Evolutionary conservation across 2,888 invertebrate species (phyloP), one percentile per base, ranked within the genome.

Genomic region (Villa cingulata): DNA sequence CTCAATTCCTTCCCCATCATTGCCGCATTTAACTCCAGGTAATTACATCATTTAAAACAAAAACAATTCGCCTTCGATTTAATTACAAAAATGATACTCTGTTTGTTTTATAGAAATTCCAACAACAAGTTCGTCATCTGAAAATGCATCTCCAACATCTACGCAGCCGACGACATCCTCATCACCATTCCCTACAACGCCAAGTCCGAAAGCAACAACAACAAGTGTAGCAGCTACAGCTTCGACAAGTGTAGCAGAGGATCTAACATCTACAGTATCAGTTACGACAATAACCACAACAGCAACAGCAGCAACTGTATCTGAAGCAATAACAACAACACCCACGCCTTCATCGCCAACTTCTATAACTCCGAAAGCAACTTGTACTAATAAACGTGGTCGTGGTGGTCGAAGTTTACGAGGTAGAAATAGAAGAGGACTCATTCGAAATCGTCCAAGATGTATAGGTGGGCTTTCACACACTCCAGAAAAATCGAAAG

Each of bases 371-470:
- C 27, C 52, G 34, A 45, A 51, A 51, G 46, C 70, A 66, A 40
- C 63, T 68, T 14, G 61, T 66, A 58, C 68, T 66, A n/a, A 64
- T 70, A 42, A 67, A 68, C 41, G 68, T 64, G 63, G 62, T 43
- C 56, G 57, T 1, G 60, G 60, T 18, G 54, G 58, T 20, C 57
- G 65, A 27, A 58, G 61, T 3, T 62, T 64, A 18, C 61, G 66
- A 15, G 63, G 65, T 9, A 58, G 72, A 57, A 57, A 68, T 57
- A 52, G 62, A 58, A 44, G 55, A 12, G 41, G 41, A 5, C 45
- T 56, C 42, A 58, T 61, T 32, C 55, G 62, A 53, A 62, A 56
- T 49, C 54, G 66, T 6, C 64, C 64, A 17, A 61, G 66, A 20
- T 63, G 64, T 50, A 61, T 66, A n/a, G 65, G 67, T 19, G 65